These are phyloP conservation scores for Babylonia areolata DNA, from an alignment of 1,140 invertebrate genomes.

Conservation along the genomic window DNA sequence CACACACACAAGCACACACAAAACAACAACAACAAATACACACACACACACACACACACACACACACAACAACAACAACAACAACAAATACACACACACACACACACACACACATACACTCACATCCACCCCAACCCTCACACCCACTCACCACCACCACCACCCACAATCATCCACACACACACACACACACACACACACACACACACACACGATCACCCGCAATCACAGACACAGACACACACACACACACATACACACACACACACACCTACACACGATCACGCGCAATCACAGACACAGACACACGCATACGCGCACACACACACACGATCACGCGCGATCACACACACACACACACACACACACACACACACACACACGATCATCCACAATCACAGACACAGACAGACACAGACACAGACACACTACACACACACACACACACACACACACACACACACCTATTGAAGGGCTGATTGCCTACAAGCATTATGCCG, in stretches of 20 bases:
- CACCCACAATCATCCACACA: too few relatives aligned
- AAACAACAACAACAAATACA: background rate
- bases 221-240: background rate
- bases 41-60: background rate
- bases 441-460: background rate
- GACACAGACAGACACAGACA: background rate
- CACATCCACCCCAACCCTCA: too few relatives aligned
- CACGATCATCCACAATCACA: too few relatives aligned
- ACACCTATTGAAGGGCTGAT: constrained; percentile 51
- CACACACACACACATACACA: background rate
- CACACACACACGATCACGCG: too few relatives aligned
- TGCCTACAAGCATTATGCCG: constrained; percentile 55
- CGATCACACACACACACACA: constrained; percentile 18
- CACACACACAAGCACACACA: background rate
- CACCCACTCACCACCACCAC: too few relatives aligned
- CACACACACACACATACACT: background rate
- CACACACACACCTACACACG: too few relatives aligned
- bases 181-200: background rate
- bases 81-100: background rate
- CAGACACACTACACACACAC: too few relatives aligned
- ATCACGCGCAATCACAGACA: too few relatives aligned
- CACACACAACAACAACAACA: background rate
- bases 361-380: constrained; percentile 1
- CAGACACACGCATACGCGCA: too few relatives aligned
- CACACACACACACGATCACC: background rate